phyloP scores from a whole-genome alignment of 2,888 invertebrate species.

The Plagodis dolabraria region DNA sequence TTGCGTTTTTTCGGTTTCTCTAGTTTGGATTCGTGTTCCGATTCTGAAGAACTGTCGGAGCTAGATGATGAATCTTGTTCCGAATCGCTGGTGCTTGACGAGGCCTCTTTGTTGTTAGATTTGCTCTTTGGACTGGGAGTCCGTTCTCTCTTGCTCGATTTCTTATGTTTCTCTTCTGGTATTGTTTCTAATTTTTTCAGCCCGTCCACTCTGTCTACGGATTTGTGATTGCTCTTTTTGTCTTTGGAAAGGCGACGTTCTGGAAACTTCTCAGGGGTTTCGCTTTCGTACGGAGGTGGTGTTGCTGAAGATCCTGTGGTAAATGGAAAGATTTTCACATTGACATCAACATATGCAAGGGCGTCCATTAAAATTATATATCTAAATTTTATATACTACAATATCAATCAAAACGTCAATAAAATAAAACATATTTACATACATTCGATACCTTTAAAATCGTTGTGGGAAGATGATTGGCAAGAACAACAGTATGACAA shows the following conservation, averaged over 20 bases:
- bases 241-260: conserved; percentile 67
- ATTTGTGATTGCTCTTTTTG: conserved; percentile 63
- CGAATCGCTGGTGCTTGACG: conserved; percentile 70
- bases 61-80: conserved; percentile 66
- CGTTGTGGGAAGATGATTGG: too few relatives aligned
- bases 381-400: too few relatives aligned
- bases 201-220: conserved; percentile 62
- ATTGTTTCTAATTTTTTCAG: conserved; percentile 63
- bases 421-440: too few relatives aligned
- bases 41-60: conserved; percentile 51
- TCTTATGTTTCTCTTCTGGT: conserved; percentile 65
- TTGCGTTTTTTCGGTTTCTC: conserved; percentile 70
- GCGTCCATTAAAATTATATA: too few relatives aligned
- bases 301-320: conserved; percentile 69
- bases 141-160: conserved; percentile 57
- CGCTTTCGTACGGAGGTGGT: conserved; percentile 65
- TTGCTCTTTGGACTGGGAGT: conserved; percentile 67
- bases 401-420: too few relatives aligned
- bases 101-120: conserved; percentile 68
- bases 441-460: too few relatives aligned
- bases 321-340: conserved; percentile 1
- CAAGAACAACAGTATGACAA: too few relatives aligned
- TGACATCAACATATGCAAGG: background rate
- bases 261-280: conserved; percentile 67
- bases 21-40: conserved; percentile 53